Evolutionary conservation across 2,113 vertebrate genomes (phyloP), one percentile per base, ranked within the genome.

Genomic region (Lycocorax pyrrhopterus): DNA sequence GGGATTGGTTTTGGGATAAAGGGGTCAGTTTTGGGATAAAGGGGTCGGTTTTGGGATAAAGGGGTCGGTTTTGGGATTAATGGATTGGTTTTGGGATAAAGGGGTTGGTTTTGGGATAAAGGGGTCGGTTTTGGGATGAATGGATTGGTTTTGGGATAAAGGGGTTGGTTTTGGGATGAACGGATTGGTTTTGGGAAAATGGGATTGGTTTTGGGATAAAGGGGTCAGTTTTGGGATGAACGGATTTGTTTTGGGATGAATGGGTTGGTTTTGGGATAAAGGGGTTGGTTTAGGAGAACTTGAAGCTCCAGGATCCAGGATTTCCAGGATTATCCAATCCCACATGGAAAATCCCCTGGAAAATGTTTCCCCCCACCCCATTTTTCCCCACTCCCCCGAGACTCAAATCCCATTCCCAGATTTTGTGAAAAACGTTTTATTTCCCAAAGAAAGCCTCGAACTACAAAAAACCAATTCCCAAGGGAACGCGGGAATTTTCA

Each of bases 341-440:
- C 63, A 41, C 13, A 35, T 8, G 7, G 5, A 37, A 69, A 82
- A 44, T 4, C 10, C 8, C 12, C 14, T 1, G n/a, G 30, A 39
- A 35, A 5, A 18, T 2, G 3, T 2, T 16, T 20, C 17, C 27
- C 52, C 29, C 17, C 30, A 52, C 32, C 27, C 59, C 1, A 8
- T 10, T 12, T 8, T 12, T 11, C 20, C 16, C 6, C 23, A 17
- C 39, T 41, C n/a, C 4, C 6, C 12, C 0, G 0, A 30, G 44
- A 14, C 37, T 1, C 22, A 81, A 53, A 71, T 1, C 71, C 30
- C 2, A 0, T 5, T 12, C 30, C 49, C 6, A 19, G 6, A 4
- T 55, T 67, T 47, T 0, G 10, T 96, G 83, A 83, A 91, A 89
- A 94, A 67, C 0, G 6, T 96, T 97, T 97, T 97, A 96, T 91